Percentiles rank a stretch among this genome's conserved stretches.
Conservation (phyloP, 2,797 vertebrate genomes). For the Gadopsis bispinosus region DNA sequence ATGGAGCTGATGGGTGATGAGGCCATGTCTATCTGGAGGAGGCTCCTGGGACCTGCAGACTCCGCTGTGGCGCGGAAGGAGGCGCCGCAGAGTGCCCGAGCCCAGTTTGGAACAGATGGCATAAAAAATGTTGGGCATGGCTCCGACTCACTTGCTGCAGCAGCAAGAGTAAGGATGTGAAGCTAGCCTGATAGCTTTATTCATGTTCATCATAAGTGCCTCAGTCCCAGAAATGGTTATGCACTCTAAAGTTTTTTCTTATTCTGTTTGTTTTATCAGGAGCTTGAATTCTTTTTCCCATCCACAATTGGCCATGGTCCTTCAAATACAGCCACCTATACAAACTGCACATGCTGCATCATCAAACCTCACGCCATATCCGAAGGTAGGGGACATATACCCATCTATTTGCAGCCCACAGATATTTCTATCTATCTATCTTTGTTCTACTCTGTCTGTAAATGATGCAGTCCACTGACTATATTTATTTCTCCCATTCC, state of each 20-base stretch:
- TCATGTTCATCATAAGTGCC: not conserved
- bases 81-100: constrained; percentile 84
- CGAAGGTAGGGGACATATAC: constrained; percentile 86
- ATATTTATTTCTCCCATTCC: constrained; percentile 8
- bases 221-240: not conserved
- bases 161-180: constrained; percentile 87
- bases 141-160: constrained; percentile 90
- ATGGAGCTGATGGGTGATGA: constrained; percentile 95
- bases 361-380: constrained; percentile 94
- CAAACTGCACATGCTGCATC: constrained; percentile 92
- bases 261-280: constrained; percentile 80
- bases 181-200: not conserved
- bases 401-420: not conserved
- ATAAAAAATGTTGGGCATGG: constrained; percentile 90
- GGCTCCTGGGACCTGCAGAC: constrained; percentile 89
- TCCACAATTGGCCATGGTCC: constrained; percentile 88
- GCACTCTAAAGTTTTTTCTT: constrained; percentile 1
- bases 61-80: constrained; percentile 83
- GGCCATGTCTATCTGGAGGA: constrained; percentile 90
- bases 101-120: constrained; percentile 88
- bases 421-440: not conserved
- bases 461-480: constrained; percentile 16
- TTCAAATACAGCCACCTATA: constrained; percentile 88
- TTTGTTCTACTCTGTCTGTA: not conserved
- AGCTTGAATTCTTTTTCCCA: constrained; percentile 96